These are phyloP conservation scores for Hemiscyllium ocellatum DNA, from an alignment of 2,113 vertebrate species.

Conservation along the genomic window DNA sequence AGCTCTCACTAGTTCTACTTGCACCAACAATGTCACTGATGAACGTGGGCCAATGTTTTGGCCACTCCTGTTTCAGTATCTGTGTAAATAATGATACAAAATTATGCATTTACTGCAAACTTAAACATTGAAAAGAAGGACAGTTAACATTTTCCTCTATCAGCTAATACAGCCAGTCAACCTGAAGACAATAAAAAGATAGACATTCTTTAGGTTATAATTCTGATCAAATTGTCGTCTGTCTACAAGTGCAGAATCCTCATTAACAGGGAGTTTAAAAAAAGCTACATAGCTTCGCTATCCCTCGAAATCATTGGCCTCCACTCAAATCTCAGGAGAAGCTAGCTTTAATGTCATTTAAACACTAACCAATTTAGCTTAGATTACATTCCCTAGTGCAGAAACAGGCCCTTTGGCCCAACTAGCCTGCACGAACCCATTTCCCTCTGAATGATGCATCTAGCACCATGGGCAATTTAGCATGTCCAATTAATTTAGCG, in stretches of 20 bases:
- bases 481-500: no score
- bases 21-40: constrained; percentile 98
- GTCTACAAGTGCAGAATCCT: background rate
- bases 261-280: background rate
- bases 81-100: constrained; percentile 45
- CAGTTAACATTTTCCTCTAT: background rate
- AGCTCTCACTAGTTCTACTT: constrained; percentile 92
- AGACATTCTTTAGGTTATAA: background rate
- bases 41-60: constrained; percentile 97
- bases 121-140: background rate
- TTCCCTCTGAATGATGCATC: no score
- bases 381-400: no score
- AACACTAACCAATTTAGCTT: background rate
- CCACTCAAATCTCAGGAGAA: background rate
- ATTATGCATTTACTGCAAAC: background rate
- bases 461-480: no score
- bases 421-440: no score
- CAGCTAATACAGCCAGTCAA: background rate
- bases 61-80: constrained; percentile 99
- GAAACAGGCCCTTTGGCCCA: no score
- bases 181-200: background rate
- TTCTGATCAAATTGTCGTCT: background rate
- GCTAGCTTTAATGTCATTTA: background rate
- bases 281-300: background rate
- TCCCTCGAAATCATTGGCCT: background rate